Base-by-base conservation (phyloP, 2,113 vertebrate species). In the Amphiprion ocellaris region DNA sequence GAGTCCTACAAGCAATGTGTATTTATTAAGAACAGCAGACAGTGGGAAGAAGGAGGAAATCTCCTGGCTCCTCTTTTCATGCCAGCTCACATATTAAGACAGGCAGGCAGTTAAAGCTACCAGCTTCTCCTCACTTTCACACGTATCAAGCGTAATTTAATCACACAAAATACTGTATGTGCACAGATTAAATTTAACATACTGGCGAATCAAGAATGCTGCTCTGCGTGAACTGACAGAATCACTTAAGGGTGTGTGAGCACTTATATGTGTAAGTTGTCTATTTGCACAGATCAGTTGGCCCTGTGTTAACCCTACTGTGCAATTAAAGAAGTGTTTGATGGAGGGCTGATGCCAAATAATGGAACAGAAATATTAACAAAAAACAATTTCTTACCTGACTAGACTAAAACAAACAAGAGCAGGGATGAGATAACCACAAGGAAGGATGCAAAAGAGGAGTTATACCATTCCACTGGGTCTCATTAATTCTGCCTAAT, bases 401-500 rank as follows among this genome's bases (percentile, higher is more conserved):
- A 61, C 17, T 37, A 58, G 24, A 8, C 15, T 24, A 72, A 71
- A 11, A 5, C 1, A 60, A 59, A 59, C 44, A 53, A 37, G 21
- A 46, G 44, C 62, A 55, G 24, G 46, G 24, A 33, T 19, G 68
- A 53, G 77, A 89, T 77, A 77, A 81, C 67, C 41, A 15, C 46
- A 60, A 28, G 87, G 63, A 82, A 92, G 84, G 74, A 89, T 88
- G 84, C 78, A 87, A 83, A 88, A 65, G 37, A 71, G 39, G 74
- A 76, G 21, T 47, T 87, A 75, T 72, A 69, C 14, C 74, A 69
- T 85, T 90, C 88, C 84, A 74, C 77, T 71, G 85, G 83, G 90
- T 66, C 88, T 92, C 85, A 88, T 92, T 91, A 90, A 89, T 84
- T 84, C 71, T 82, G 69, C 67, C 75, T 89, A 87, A 89, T 89